phyloP scores from a whole-genome alignment of 2,888 invertebrate species.

The Brachycybe producta region DNA sequence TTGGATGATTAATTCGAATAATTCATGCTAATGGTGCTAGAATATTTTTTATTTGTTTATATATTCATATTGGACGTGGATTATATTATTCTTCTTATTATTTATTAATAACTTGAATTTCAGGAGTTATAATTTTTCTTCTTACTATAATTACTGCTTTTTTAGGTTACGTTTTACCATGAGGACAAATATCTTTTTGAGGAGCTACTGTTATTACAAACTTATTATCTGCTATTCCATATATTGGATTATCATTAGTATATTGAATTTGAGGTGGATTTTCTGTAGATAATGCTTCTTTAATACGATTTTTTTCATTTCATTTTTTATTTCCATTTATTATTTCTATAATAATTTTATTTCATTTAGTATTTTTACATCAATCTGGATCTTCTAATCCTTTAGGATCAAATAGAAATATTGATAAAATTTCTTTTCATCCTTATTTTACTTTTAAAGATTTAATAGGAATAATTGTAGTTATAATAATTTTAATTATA shows the following conservation, averaged over 20 bases:
- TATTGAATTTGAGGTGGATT: conserved; percentile 65
- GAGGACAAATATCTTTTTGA: conserved; percentile 71
- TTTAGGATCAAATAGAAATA: no score
- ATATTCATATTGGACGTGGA: conserved; percentile 27
- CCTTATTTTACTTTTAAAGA: conserved; percentile 55
- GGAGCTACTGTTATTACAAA: conserved; percentile 69
- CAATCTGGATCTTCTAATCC: no score
- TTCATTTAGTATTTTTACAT: conserved; percentile 52
- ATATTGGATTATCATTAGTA: conserved; percentile 48
- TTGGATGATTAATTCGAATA: neutral
- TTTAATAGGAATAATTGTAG: conserved; percentile 45
- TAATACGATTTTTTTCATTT: conserved; percentile 66
- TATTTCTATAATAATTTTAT: conserved; percentile 61
- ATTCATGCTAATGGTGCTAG: neutral
- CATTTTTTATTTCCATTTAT: no score
- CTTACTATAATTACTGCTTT: conserved; percentile 57
- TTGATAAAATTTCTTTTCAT: no score
- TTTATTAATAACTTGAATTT: conserved; percentile 49
- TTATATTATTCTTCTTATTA: conserved; percentile 35
- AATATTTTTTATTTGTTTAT: neutral
- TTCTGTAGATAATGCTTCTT: conserved; percentile 55
- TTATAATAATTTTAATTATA: conserved; percentile 41
- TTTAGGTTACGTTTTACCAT: conserved; percentile 62
- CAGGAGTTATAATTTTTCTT: conserved; percentile 52
- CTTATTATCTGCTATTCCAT: conserved; percentile 55